These are phyloP conservation scores for Drosophila falleni DNA, from an alignment of 2,888 invertebrate species.

Conservation along the genomic window DNA sequence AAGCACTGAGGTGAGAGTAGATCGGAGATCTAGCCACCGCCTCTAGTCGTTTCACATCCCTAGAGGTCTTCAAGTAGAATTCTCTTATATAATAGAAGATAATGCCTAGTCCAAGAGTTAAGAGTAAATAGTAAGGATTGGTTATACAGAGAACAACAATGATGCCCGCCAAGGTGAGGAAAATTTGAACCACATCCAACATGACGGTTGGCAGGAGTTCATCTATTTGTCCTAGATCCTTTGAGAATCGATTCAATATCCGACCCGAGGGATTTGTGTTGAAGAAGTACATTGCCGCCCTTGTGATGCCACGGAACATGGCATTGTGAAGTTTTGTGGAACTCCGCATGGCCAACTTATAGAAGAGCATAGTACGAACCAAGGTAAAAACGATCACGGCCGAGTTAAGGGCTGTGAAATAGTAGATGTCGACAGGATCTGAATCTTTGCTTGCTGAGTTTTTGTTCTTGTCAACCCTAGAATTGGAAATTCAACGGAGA, in stretches of 20 bases:
- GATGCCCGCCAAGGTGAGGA: constrained; percentile 91
- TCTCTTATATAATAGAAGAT: constrained; percentile 91
- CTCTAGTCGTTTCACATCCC: constrained; percentile 92
- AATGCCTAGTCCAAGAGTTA: constrained; percentile 89
- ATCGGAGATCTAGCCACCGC: constrained; percentile 96
- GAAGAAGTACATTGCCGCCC: constrained; percentile 94
- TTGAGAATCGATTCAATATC: constrained; percentile 94
- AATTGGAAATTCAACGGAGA: neutral
- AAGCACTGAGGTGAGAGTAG: constrained; percentile 95
- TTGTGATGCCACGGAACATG: constrained; percentile 92
- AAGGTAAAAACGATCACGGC: constrained; percentile 84
- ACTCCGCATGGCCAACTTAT: constrained; percentile 89
- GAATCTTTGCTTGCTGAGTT: constrained; percentile 36
- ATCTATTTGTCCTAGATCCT: constrained; percentile 90
- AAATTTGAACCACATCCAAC: constrained; percentile 88
- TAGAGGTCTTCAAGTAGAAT: constrained; percentile 92
- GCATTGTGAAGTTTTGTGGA: constrained; percentile 92
- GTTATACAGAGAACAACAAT: constrained; percentile 91
- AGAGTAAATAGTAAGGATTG: constrained; percentile 90
- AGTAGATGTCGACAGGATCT: constrained; percentile 83
- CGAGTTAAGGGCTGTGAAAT: constrained; percentile 86
- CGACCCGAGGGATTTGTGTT: constrained; percentile 93
- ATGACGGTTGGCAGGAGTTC: constrained; percentile 84
- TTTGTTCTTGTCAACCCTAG: constrained; percentile 74
- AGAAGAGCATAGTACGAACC: constrained; percentile 85